phyloP scores from a whole-genome alignment of 2,113 vertebrate species.

The Xenopus borealis region DNA sequence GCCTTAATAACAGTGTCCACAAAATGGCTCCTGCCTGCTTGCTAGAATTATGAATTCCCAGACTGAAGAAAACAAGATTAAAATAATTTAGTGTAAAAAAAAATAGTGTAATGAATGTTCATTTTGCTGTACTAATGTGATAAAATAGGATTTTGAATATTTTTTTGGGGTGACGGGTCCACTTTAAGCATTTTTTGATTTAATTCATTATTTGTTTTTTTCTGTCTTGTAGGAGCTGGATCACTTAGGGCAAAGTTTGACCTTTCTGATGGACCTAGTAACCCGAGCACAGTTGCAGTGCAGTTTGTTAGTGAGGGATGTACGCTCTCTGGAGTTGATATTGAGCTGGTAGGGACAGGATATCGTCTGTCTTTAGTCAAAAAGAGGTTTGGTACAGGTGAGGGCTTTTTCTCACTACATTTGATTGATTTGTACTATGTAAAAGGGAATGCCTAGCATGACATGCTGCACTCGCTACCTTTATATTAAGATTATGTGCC shows the following conservation, averaged over 20 bases:
- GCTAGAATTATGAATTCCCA: too few relatives aligned
- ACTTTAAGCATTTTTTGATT: too few relatives aligned
- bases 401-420: constrained; percentile 28
- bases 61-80: too few relatives aligned
- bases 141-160: too few relatives aligned
- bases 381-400: constrained; percentile 94
- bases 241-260: constrained; percentile 95
- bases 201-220: background rate
- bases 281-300: constrained; percentile 86
- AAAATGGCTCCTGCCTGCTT: too few relatives aligned
- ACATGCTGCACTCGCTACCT: background rate
- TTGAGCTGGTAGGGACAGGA: constrained; percentile 85
- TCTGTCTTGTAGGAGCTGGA: constrained; percentile 76
- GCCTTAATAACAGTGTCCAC: too few relatives aligned
- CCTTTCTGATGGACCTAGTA: constrained; percentile 85
- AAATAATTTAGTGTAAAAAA: too few relatives aligned
- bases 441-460: background rate
- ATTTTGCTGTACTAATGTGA: too few relatives aligned
- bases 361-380: constrained; percentile 92
- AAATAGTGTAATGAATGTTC: too few relatives aligned
- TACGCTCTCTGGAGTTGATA: constrained; percentile 87
- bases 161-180: too few relatives aligned
- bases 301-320: constrained; percentile 90
- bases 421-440: background rate
- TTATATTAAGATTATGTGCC: too few relatives aligned